Percentiles rank a stretch among this genome's conserved stretches.
These are phyloP conservation scores for Orestias chungarensis DNA, from an alignment of 2,797 vertebrate genomes.

Conservation along the genomic window DNA sequence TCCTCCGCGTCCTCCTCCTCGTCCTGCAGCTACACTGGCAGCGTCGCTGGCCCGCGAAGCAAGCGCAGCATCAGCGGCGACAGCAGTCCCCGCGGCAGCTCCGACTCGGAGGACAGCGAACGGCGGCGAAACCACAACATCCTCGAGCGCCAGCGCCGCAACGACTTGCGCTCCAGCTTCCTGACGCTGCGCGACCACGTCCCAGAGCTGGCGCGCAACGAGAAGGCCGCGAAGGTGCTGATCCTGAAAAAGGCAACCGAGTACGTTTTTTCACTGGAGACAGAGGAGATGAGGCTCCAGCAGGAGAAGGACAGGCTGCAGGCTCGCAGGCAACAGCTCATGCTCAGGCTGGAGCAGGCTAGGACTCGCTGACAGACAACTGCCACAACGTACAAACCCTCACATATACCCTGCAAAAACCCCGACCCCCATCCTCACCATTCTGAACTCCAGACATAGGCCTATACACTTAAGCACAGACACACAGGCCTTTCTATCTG, in stretches of 20 bases:
- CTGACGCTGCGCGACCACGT: conserved; percentile 95
- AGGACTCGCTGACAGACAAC: conserved; percentile 90
- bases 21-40: conserved; percentile 50
- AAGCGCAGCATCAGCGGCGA: conserved; percentile 72
- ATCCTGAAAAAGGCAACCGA: conserved; percentile 98
- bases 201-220: conserved; percentile 94
- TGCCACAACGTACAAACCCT: conserved; percentile 66
- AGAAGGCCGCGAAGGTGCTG: conserved; percentile 98
- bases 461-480: conserved; percentile 45
- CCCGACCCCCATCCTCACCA: conserved; percentile 28
- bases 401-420: conserved; percentile 53
- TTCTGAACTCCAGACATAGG: conserved; percentile 27
- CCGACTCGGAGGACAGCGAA: conserved; percentile 97
- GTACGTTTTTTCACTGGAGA: conserved; percentile 90
- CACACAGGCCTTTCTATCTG: conserved; percentile 50
- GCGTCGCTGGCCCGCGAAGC: conserved; percentile 61
- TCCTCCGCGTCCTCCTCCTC: conserved; percentile 58
- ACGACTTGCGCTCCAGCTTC: conserved; percentile 97
- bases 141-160: conserved; percentile 94
- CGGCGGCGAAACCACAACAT: conserved; percentile 98
- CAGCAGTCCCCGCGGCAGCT: conserved; percentile 78
- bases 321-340: conserved; percentile 88
- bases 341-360: conserved; percentile 88
- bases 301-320: conserved; percentile 92
- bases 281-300: conserved; percentile 87